These are phyloP conservation scores for Oncorhynchus keta DNA, from an alignment of 2,113 vertebrate species.

Conservation along the genomic window DNA sequence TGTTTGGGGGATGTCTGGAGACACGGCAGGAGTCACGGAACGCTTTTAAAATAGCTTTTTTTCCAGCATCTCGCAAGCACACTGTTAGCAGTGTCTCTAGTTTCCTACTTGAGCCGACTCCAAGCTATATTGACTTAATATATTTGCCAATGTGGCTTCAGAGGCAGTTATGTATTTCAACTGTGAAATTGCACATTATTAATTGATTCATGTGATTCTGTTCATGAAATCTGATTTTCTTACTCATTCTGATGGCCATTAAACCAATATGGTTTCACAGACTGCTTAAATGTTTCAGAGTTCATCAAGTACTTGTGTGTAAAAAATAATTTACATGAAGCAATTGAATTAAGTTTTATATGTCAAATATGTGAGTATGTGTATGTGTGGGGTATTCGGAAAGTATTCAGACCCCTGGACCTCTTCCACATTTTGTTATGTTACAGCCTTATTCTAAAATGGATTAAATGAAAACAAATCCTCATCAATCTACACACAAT, in stretches of 20 bases:
- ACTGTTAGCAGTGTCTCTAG: too few species aligned
- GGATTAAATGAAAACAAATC: too few species aligned
- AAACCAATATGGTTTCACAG: not conserved
- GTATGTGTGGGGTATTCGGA: too few species aligned
- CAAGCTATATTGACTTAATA: constrained; percentile 8
- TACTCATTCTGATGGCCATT: not conserved
- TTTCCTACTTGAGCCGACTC: too few species aligned
- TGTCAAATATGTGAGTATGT: not conserved
- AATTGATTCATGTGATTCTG: constrained; percentile 22
- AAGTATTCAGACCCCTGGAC: too few species aligned
- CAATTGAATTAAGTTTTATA: not conserved
- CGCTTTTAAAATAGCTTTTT: too few species aligned
- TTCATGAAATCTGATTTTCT: constrained; percentile 25
- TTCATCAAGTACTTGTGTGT: not conserved
- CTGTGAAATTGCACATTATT: constrained; percentile 12
- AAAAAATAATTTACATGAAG: not conserved
- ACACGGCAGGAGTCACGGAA: too few species aligned
- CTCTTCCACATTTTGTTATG: too few species aligned
- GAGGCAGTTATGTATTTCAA: not conserved
- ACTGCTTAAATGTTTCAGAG: not conserved
- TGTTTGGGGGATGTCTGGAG: too few species aligned
- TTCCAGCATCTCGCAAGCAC: too few species aligned
- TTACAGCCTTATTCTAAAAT: too few species aligned
- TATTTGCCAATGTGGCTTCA: not conserved
- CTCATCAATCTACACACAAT: too few species aligned